Conservation (phyloP, 1,140 invertebrate species). For the Drosophila micromelanica region DNA sequence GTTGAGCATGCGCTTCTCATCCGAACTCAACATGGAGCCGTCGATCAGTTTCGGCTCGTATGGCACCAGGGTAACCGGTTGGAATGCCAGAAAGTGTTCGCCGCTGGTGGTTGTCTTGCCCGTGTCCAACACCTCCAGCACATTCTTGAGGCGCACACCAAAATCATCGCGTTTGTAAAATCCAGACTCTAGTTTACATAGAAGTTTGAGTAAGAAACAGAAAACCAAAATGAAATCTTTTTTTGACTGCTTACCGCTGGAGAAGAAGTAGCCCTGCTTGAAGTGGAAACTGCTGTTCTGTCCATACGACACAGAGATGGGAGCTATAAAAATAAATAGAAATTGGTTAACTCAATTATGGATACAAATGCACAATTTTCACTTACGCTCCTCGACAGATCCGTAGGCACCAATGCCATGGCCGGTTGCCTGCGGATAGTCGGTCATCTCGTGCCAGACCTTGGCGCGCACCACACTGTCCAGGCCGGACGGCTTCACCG, state of each 20-base stretch:
- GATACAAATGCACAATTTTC: too few species aligned
- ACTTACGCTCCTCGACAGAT: conserved; percentile 84
- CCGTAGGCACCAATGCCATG: conserved; percentile 95
- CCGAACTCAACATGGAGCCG: conserved; percentile 89
- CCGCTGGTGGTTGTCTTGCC: conserved; percentile 84
- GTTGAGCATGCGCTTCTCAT: conserved; percentile 91
- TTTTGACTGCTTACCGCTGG: conserved; percentile 88
- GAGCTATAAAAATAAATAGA: conserved; percentile 86
- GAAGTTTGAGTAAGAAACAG: neutral
- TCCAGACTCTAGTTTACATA: conserved; percentile 88
- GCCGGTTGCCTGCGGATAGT: conserved; percentile 95
- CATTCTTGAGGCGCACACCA: conserved; percentile 96
- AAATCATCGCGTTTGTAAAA: conserved; percentile 93
- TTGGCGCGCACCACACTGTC: conserved; percentile 91
- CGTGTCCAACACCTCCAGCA: conserved; percentile 92
- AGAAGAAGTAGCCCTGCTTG: conserved; percentile 93
- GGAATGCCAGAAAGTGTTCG: conserved; percentile 89
- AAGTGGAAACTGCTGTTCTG: conserved; percentile 86
- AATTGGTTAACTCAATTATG: neutral
- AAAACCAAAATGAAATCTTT: neutral
- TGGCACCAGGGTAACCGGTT: conserved; percentile 94
- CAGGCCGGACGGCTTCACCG: conserved; percentile 88
- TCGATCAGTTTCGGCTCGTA: conserved; percentile 97
- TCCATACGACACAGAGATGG: conserved; percentile 88
- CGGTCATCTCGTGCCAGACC: conserved; percentile 92